Percentiles rank a stretch among this genome's conserved stretches.
Evolutionary conservation across 2,888 invertebrate genomes (phyloP).

Genomic region (Troides oblongomaculatus): DNA sequence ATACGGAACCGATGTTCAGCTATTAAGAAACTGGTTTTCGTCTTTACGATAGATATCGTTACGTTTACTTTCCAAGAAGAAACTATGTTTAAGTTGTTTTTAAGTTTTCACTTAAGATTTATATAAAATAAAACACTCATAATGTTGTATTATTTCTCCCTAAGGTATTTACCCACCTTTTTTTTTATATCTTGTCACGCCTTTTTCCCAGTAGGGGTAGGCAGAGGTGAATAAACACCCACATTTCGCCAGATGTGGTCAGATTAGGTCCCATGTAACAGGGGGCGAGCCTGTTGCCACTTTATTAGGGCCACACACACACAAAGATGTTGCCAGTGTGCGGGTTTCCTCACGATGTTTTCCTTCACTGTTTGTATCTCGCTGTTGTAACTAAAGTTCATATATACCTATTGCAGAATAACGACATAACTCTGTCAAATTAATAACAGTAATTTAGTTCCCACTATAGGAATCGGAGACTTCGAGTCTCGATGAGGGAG

Average conservation of each 20-base stretch:
- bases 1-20: constrained; percentile 5
- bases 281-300: no score
- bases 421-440: background rate
- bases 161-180: background rate
- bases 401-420: background rate
- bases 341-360: no score
- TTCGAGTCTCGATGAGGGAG: background rate
- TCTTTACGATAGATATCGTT: background rate
- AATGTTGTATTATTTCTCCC: constrained; percentile 5
- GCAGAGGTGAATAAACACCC: no score
- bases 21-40: background rate
- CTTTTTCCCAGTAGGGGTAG: no score
- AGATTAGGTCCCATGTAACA: no score
- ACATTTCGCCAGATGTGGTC: no score
- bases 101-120: constrained; percentile 22
- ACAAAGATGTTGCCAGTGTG: no score
- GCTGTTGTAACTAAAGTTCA: no score
- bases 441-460: background rate
- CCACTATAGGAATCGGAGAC: background rate
- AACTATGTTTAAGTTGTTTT: constrained; percentile 20
- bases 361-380: no score
- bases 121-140: constrained; percentile 17
- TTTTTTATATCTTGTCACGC: no score
- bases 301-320: no score
- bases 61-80: constrained; percentile 13